Percentiles rank a stretch among this genome's conserved stretches.
Conservation (phyloP, 2,113 vertebrate species). For the Corapipo altera region DNA sequence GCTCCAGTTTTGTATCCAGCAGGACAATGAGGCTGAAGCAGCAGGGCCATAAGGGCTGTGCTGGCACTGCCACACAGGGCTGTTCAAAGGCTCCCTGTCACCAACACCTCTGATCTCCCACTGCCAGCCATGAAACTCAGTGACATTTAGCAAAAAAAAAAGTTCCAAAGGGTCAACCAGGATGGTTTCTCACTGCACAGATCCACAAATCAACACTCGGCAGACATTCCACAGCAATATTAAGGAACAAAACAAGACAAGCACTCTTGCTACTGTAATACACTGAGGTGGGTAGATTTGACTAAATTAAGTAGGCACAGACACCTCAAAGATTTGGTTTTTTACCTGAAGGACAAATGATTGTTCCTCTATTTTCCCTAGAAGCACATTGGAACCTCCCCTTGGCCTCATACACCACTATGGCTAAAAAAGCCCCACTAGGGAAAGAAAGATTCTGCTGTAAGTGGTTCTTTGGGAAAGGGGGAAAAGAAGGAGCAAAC, state of each 20-base stretch:
- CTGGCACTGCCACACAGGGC: background rate
- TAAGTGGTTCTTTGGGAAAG: background rate
- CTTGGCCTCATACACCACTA: accelerated
- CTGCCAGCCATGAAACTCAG: background rate
- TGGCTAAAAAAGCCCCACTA: background rate
- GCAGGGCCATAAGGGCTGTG: background rate
- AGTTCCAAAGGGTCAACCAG: background rate
- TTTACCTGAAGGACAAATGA: background rate
- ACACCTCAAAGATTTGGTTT: background rate
- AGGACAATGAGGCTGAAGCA: background rate
- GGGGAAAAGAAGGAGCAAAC: background rate
- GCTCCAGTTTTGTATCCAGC: background rate
- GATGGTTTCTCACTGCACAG: background rate
- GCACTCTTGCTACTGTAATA: background rate
- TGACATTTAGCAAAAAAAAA: background rate
- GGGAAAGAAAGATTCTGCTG: background rate
- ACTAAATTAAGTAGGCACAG: background rate
- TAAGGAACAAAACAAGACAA: background rate
- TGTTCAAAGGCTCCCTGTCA: background rate
- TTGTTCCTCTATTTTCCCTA: background rate
- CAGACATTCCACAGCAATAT: background rate
- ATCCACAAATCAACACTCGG: background rate
- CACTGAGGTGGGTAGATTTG: background rate
- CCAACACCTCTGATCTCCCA: background rate
- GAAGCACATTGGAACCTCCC: background rate